These are phyloP conservation scores for Drosophila eugracilis DNA, from an alignment of 1,140 invertebrate genomes.

Conservation along the genomic window DNA sequence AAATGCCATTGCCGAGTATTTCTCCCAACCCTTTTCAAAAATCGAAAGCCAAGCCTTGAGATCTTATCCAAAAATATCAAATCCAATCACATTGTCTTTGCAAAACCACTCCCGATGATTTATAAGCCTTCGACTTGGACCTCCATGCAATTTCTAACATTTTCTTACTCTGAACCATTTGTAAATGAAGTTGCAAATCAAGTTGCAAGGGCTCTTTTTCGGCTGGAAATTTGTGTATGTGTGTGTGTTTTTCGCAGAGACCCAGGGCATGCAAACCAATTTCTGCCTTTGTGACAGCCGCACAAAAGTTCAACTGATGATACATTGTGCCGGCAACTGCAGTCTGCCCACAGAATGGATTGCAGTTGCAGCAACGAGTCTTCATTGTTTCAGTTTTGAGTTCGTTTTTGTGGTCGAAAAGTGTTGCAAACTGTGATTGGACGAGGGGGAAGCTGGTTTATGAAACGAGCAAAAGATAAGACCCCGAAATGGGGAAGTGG, in stretches of 20 bases:
- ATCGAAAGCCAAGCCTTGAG: slow-evolving; percentile 37
- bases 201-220: slow-evolving; percentile 60
- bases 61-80: slow-evolving; percentile 56
- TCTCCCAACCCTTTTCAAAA: slow-evolving; percentile 13
- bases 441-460: slow-evolving; percentile 64
- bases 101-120: slow-evolving; percentile 66
- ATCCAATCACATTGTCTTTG: slow-evolving; percentile 61
- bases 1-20: slow-evolving; percentile 18
- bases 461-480: slow-evolving; percentile 82
- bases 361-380: slow-evolving; percentile 72
- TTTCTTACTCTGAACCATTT: slow-evolving; percentile 16
- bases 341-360: slow-evolving; percentile 64
- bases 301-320: slow-evolving; percentile 81
- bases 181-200: slow-evolving; percentile 77
- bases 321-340: slow-evolving; percentile 78
- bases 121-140: slow-evolving; percentile 49
- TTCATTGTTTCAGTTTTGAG: slow-evolving; percentile 73
- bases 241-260: slow-evolving; percentile 18
- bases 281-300: slow-evolving; percentile 77
- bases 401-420: slow-evolving; percentile 67
- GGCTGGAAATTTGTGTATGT: slow-evolving; percentile 47
- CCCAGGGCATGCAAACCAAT: slow-evolving; percentile 71
- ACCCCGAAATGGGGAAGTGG: slow-evolving; percentile 35
- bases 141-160: not conserved
- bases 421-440: slow-evolving; percentile 78